Percentiles rank a stretch among this genome's conserved stretches.
These are phyloP conservation scores for Cepaea nemoralis DNA, from an alignment of 1,140 invertebrate species.

Conservation along the genomic window DNA sequence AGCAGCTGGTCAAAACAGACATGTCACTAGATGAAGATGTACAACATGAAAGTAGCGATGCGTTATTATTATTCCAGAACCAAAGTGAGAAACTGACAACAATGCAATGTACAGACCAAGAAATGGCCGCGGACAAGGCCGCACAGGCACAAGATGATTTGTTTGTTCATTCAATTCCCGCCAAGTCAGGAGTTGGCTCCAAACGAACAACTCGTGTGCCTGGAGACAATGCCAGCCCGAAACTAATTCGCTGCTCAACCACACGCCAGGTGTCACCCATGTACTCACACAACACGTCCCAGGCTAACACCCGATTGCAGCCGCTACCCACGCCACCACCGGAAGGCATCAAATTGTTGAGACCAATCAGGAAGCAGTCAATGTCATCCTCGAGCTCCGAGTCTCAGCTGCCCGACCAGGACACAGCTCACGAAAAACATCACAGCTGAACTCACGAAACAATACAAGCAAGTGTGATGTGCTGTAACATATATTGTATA, in stretches of 20 bases:
- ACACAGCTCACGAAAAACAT: no score
- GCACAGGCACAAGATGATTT: not conserved
- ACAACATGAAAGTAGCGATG: not conserved
- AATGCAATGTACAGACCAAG: no score
- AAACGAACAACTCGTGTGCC: not conserved
- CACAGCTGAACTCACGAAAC: no score
- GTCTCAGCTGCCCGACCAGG: not conserved
- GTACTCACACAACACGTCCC: not conserved
- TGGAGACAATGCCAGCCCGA: not conserved
- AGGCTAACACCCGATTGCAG: not conserved
- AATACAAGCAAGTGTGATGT: no score
- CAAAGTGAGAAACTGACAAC: no score
- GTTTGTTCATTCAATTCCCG: not conserved
- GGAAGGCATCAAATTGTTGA: slow-evolving; percentile 3
- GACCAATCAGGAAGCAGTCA: not conserved
- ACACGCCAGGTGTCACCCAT: slow-evolving; percentile 29
- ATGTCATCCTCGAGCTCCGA: not conserved
- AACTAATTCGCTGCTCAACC: slow-evolving; percentile 20
- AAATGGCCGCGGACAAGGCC: not conserved
- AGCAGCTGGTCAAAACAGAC: not conserved
- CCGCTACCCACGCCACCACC: slow-evolving; percentile 31
- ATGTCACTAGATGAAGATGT: not conserved
- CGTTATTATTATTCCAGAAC: no score
- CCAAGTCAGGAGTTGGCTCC: not conserved
- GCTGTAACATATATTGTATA: no score